Percentiles rank a stretch among this genome's conserved stretches.
Evolutionary conservation across 2,888 invertebrate species (phyloP).

Genomic region (Trichacis sp.): DNA sequence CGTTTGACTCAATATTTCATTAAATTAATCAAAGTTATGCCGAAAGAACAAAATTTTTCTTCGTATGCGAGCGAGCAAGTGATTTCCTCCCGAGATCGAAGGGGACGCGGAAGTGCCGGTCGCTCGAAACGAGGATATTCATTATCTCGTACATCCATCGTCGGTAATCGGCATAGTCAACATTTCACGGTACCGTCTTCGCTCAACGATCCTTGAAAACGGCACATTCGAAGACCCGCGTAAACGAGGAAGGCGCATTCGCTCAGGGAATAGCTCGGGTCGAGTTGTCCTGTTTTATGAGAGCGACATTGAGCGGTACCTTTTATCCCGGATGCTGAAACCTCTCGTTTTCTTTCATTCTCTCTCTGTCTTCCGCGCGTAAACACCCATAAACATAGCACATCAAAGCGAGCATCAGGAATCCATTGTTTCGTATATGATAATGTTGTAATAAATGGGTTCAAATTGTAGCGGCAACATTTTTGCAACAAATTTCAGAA

Average conservation of each 20-base stretch:
- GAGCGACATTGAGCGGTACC: slow-evolving; percentile 57
- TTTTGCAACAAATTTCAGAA: too few species aligned
- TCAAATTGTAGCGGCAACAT: too few species aligned
- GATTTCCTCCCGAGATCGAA: background rate
- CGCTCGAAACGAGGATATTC: slow-evolving; percentile 53
- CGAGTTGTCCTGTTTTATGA: slow-evolving; percentile 54
- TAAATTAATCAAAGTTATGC: too few species aligned
- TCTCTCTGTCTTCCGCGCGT: too few species aligned
- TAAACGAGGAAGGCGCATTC: slow-evolving; percentile 42
- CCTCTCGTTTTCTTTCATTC: slow-evolving; percentile 32
- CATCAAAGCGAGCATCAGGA: slow-evolving; percentile 29
- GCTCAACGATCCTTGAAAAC: slow-evolving; percentile 33
- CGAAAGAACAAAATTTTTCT: too few species aligned
- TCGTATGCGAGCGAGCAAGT: background rate
- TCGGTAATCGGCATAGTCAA: slow-evolving; percentile 58
- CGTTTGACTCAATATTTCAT: too few species aligned
- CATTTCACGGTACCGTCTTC: slow-evolving; percentile 50
- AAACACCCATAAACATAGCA: slow-evolving; percentile 50
- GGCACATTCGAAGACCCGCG: slow-evolving; percentile 32
- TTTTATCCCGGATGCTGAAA: slow-evolving; percentile 54
- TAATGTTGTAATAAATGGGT: too few species aligned
- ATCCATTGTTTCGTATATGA: background rate
- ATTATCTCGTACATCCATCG: slow-evolving; percentile 61
- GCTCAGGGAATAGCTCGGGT: slow-evolving; percentile 35
- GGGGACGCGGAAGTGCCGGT: slow-evolving; percentile 51